Evolutionary conservation across 2,113 vertebrate genomes (phyloP), one percentile per base, ranked within the genome.

Genomic region (Deroptyus accipitrinus): DNA sequence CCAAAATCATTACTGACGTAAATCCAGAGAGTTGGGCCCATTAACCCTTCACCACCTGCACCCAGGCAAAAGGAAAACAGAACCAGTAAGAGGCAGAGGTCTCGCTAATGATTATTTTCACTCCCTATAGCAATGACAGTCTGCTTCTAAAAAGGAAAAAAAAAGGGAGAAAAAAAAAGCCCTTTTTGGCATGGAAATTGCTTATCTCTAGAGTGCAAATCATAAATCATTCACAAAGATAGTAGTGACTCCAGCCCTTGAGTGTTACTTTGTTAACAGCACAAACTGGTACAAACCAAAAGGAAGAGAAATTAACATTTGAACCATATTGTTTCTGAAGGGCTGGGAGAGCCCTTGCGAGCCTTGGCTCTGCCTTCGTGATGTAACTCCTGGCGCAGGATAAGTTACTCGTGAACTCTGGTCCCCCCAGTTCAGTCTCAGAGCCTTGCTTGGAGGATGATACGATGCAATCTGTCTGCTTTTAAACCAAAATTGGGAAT

Each of bases 171-270:
- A 14, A 15, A 9, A 57, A 62, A 27, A 7, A 2, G 2, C 22
- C 42, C 20, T 79, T 88, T 97, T 97, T 96, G 89, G 94, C 97
- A 97, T 96, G 90, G 95, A 96, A 96, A 95, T 95, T 76, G 81
- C 95, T 97, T 92, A 97, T 97, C 95, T 94, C 94, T 96, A 74
- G 92, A 94, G 96, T 95, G 91, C 92, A 97, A 97, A 97, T 96
- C 96, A 97, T 97, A 98, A 98, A 97, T 98, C 97, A 97, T 94
- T 83, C 96, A 92, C 92, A 81, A 83, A 96, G 92, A 97, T 97
- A 96, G 79, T 82, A 41, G 91, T 83, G 97, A 97, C 96, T 97
- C 92, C 95, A 77, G 93, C 84, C 92, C 97, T 92, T 96, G 96
- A 97, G 92, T 96, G 96, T 95, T 97, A 96, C 96, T 94, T 94